These are phyloP conservation scores for Colostygia pectinataria DNA, from an alignment of 2,888 invertebrate species.

Conservation along the genomic window DNA sequence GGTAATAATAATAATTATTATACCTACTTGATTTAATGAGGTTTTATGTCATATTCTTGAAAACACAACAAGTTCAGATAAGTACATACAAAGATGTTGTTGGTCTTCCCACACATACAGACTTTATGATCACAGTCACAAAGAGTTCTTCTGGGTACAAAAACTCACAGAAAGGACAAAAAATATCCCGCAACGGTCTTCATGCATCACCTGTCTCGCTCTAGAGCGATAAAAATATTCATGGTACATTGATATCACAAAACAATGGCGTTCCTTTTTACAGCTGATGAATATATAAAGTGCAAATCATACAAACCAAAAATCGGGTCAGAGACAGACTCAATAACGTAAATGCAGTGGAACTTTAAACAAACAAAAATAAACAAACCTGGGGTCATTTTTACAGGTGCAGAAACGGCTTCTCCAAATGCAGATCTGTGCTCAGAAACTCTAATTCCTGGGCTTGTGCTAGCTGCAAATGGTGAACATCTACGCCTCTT, in stretches of 20 bases:
- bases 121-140: slow-evolving; percentile 23
- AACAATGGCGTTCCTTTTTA: slow-evolving; percentile 69
- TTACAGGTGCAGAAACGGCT: slow-evolving; percentile 86
- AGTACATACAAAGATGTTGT: neutral
- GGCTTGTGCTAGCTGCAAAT: slow-evolving; percentile 86
- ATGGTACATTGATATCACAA: slow-evolving; percentile 63
- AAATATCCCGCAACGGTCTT: slow-evolving; percentile 73
- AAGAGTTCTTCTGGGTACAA: slow-evolving; percentile 33
- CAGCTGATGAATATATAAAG: slow-evolving; percentile 53
- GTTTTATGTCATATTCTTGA: neutral
- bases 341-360: neutral
- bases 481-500: slow-evolving; percentile 96
- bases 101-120: slow-evolving; percentile 6
- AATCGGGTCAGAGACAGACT: neutral
- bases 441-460: slow-evolving; percentile 79
- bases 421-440: slow-evolving; percentile 92
- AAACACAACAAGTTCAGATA: neutral
- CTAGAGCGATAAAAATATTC: slow-evolving; percentile 74
- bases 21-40: neutral
- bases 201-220: slow-evolving; percentile 65
- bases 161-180: too few species aligned
- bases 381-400: slow-evolving; percentile 92
- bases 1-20: too few species aligned
- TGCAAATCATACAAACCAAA: neutral
- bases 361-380: slow-evolving; percentile 17